Evolutionary conservation across 2,797 vertebrate genomes (phyloP), one percentile per base, ranked within the genome.

Genomic region (Parauchenoglanis ngamensis): DNA sequence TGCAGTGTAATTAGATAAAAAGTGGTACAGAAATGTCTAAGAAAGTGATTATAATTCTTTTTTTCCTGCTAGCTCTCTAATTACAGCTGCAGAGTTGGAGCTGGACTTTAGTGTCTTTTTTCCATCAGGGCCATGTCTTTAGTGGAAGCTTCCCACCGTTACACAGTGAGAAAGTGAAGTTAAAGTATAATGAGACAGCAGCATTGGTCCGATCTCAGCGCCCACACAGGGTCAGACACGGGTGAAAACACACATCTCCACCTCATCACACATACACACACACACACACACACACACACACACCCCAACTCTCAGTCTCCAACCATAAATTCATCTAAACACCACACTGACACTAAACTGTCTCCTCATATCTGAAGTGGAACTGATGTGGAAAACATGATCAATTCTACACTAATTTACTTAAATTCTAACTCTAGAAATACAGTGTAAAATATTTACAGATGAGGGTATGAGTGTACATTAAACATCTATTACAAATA

Each of bases 121-220:
- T 46, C 15, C 13, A 0, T 61, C 56, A 61, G 56, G 78, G 35
- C 80, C 40, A 49, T 67, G 80, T 83, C n/a, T 21, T 83, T 83
- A 83, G 80, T 8, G 17, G 44, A 67, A 83, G 61, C 61, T 52
- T 83, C 61, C 61, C 61, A 52, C 61, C 46, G 46, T 83, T 83
- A 83, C 61, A 49, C 80, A 21, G 80, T 83, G 17, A 83, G 61
- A 83, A 83, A 67, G 80, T 83, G 80, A 83, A 83, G 63, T 84
- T 67, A 77, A 87, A 87, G 44, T 78, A 84, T 87, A 87, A 87
- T 84, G 86, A 87, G 86, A 87, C 86, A 87, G 86, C n/a, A 68
- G 54, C 72, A 57, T 49, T 68, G 61, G 46, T 87, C 86, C 83
- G 61, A 65, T 84, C 81, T 84, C 80, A 54, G 72, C 52, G n/a